Base-by-base conservation (phyloP, 2,113 vertebrate species). In the Rhagologus leucostigma region DNA sequence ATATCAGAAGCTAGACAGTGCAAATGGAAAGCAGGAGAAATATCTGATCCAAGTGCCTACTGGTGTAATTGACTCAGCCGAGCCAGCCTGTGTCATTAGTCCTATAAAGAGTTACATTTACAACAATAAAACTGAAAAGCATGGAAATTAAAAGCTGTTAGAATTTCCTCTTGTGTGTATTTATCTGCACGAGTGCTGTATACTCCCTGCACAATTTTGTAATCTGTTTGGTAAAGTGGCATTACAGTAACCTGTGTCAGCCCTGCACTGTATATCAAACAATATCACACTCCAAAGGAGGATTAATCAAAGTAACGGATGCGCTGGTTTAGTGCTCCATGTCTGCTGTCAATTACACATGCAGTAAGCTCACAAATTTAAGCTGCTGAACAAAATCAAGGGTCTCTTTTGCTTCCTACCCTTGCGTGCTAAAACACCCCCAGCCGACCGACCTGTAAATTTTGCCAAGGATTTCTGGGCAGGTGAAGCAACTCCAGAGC, bases 91-190 rank as follows among this genome's bases (percentile, higher is more conserved):
- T 97, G 96, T 97, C 97, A 97, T 98, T 98, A 98, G 98, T 96
- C 97, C 97, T 96, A 95, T 97, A 98, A 98, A 98, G 94, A 97
- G 97, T 98, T 98, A 97, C 97, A 97, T 98, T 98, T 98, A 98
- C 98, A 98, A 98, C 98, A 98, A 97, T 98, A 98, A 98, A 98
- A 98, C 96, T 97, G 97, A 98, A 98, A 98, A 97, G 98, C 98
- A 98, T 98, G 98, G 97, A 98, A 98, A 98, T 98, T 98, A 98
- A 98, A 98, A 98, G 97, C 98, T 97, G 98, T 98, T 98, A 97
- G 97, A 93, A 97, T 98, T 98, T 97, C 91, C 98, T 98, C 98
- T 97, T 84, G 98, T 98, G 97, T 97, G 97, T 89, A 97, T 98
- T 98, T 98, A 98, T 98, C 97, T 92, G 77, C 88, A 94, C 60